These are phyloP conservation scores for Leptodactylus fuscus DNA, from an alignment of 2,113 vertebrate genomes.

Conservation along the genomic window DNA sequence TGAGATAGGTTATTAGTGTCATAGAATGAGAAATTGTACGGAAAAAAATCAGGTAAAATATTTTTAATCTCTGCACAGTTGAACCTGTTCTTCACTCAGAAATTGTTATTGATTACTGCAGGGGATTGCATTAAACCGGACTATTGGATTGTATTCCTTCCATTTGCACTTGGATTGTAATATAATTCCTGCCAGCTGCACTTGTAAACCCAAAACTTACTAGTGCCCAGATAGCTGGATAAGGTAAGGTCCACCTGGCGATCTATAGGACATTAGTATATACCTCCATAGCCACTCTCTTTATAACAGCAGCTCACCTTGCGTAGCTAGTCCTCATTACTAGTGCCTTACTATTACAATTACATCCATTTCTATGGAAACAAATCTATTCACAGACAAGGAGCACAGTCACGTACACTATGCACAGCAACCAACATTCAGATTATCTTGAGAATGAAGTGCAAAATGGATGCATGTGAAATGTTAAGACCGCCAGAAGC, in stretches of 20 bases:
- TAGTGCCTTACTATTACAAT: conserved; percentile 53
- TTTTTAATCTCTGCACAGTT: conserved; percentile 14
- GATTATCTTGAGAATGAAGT: background rate
- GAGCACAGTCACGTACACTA: conserved; percentile 23
- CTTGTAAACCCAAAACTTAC: background rate
- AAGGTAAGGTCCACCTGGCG: background rate
- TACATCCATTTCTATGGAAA: conserved; percentile 54
- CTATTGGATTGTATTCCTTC: conserved; percentile 20
- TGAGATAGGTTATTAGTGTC: conserved; percentile 25
- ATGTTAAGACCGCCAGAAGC: background rate
- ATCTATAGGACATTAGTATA: background rate
- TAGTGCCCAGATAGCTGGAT: background rate
- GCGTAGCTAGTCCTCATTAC: conserved; percentile 24
- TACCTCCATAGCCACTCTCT: background rate
- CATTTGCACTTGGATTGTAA: background rate
- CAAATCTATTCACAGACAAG: conserved; percentile 8
- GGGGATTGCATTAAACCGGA: conserved; percentile 11
- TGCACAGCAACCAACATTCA: background rate
- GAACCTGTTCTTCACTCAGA: background rate
- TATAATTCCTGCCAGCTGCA: background rate
- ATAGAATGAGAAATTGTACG: conserved; percentile 26
- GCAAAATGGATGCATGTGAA: background rate
- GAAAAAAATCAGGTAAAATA: conserved; percentile 29
- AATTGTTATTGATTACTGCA: conserved; percentile 47
- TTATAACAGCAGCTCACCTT: conserved; percentile 27